phyloP scores from a whole-genome alignment of 2,888 invertebrate genomes.

The Netelia inedita region DNA sequence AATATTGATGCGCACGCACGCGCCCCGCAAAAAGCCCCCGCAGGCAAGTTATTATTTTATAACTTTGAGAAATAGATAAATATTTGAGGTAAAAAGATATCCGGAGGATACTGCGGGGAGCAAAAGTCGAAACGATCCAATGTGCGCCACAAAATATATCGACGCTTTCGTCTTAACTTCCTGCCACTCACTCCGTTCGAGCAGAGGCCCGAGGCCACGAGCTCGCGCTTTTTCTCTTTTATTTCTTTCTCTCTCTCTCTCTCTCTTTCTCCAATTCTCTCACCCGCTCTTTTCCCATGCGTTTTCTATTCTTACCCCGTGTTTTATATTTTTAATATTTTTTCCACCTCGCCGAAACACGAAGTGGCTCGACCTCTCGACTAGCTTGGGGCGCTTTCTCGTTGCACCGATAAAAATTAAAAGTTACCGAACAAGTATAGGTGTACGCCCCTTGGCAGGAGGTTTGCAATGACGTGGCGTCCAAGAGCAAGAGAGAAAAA shows the following conservation, averaged over 20 bases:
- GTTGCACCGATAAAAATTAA: conserved; percentile 70
- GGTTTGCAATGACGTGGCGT: conserved; percentile 8
- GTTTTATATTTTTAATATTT: conserved; percentile 15
- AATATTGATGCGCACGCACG: neutral
- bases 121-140: conserved; percentile 32
- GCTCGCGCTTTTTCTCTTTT: conserved; percentile 2
- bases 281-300: neutral
- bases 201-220: conserved; percentile 30
- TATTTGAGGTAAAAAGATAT: conserved; percentile 49
- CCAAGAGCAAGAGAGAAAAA: neutral
- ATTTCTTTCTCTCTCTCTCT: neutral
- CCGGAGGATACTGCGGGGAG: conserved; percentile 16
- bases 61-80: conserved; percentile 31
- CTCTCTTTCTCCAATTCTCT: neutral
- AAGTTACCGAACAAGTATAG: conserved; percentile 64
- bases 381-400: conserved; percentile 43
- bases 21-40: neutral
- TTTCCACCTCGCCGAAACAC: conserved; percentile 27
- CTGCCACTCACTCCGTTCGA: conserved; percentile 8
- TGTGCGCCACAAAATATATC: conserved; percentile 50
- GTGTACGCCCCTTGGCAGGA: conserved; percentile 35
- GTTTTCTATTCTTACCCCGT: neutral
- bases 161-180: conserved; percentile 27
- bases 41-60: conserved; percentile 14
- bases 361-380: conserved; percentile 11